A percentile compares a stretch with the other conserved stretches of the same genome.
Conservation (phyloP, 30 jellyfish, hydroid and myxozoan species). For the Pseudorhiza aurosa region DNA sequence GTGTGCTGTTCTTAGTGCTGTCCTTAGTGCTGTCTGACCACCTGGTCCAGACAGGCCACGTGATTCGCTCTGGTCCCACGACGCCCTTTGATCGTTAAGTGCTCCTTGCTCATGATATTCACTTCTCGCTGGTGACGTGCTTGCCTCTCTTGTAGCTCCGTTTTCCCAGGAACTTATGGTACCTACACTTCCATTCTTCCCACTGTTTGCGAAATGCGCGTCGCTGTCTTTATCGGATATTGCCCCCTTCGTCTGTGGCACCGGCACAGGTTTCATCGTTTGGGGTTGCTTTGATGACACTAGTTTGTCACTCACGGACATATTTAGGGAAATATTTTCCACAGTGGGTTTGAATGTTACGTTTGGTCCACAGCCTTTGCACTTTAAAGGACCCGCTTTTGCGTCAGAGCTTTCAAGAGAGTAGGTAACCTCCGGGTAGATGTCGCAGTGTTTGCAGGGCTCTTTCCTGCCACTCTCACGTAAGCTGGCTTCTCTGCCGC, state of each 20-base stretch:
- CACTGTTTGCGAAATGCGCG: no score
- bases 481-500: not conserved
- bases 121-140: no score
- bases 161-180: no score
- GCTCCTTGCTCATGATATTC: not conserved
- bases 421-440: conserved; percentile 49
- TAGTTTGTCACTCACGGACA: conserved; percentile 6
- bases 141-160: no score
- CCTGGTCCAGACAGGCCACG: no score
- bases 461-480: not conserved
- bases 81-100: not conserved
- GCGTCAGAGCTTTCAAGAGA: conserved; percentile 46
- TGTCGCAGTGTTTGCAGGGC: conserved; percentile 59
- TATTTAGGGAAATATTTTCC: conserved; percentile 26
- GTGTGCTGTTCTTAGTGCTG: no score
- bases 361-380: conserved; percentile 47
- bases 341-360: conserved; percentile 42
- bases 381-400: conserved; percentile 29
- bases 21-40: no score
- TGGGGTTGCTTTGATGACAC: conserved; percentile 23
- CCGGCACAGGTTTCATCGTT: not conserved
- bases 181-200: no score
- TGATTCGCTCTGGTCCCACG: not conserved
- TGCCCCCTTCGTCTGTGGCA: conserved; percentile 1
- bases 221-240: not conserved